Percentiles rank a stretch among this genome's conserved stretches.
Conservation (phyloP, 2,797 vertebrate species). For the Epinephelus awoara region DNA sequence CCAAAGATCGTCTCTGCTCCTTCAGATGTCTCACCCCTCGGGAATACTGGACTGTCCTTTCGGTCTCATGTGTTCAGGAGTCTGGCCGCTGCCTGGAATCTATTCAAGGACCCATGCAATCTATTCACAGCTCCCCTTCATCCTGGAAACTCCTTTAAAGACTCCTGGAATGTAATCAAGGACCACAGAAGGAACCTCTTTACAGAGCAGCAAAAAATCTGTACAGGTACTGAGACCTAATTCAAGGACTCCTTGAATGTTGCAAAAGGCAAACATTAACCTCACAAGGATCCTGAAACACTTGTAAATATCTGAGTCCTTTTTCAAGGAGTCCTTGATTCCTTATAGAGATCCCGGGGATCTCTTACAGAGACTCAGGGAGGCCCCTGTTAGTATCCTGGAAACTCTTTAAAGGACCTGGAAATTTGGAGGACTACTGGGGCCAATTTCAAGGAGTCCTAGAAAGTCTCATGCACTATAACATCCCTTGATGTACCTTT, state of each 20-base stretch:
- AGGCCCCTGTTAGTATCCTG: not conserved
- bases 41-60: too few relatives aligned
- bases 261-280: too few relatives aligned
- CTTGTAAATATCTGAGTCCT: not conserved
- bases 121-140: too few relatives aligned
- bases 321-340: not conserved
- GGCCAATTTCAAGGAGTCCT: not conserved
- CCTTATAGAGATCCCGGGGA: too few relatives aligned
- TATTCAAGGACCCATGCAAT: too few relatives aligned
- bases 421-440: not conserved
- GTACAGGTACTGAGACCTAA: too few relatives aligned
- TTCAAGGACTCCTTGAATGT: too few relatives aligned
- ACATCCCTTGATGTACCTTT: too few relatives aligned
- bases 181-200: not conserved
- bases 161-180: not conserved
- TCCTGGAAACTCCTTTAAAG: not conserved
- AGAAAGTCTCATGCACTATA: not conserved
- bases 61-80: too few relatives aligned
- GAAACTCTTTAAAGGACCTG: not conserved
- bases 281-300: not conserved
- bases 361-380: too few relatives aligned
- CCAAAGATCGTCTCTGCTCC: constrained; percentile 49
- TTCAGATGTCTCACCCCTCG: constrained; percentile 37
- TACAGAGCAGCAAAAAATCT: too few relatives aligned
- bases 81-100: too few relatives aligned